Evolutionary conservation across 2,888 invertebrate species (phyloP).

Genomic region (Dryomyza anilis): DNA sequence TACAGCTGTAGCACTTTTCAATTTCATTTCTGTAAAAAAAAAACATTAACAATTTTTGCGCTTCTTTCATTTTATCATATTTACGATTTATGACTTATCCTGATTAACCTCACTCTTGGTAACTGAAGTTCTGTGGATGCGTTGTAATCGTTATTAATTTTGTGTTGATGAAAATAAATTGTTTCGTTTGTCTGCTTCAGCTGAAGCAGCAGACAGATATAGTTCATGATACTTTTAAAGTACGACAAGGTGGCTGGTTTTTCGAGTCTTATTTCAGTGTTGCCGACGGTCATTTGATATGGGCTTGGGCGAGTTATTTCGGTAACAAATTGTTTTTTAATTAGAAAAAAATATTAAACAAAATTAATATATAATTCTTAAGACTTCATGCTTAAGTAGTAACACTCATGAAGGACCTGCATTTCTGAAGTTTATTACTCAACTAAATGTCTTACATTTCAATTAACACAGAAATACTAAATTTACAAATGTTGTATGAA

Average conservation of each 20-base stretch:
- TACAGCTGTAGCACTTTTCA: background rate
- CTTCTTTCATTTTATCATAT: no score
- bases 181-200: background rate
- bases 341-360: background rate
- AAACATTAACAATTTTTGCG: no score
- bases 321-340: slow-evolving; percentile 4
- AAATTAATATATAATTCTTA: no score
- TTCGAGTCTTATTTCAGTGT: background rate
- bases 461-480: background rate
- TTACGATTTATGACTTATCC: slow-evolving; percentile 12
- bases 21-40: no score
- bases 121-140: no score
- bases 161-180: slow-evolving; percentile 18
- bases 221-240: background rate
- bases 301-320: background rate
- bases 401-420: no score
- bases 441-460: background rate
- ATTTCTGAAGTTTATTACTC: no score
- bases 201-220: background rate
- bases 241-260: no score
- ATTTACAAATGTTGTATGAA: background rate
- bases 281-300: slow-evolving; percentile 7
- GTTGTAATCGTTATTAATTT: slow-evolving; percentile 17
- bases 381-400: no score
- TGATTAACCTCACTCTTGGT: background rate